A percentile compares a stretch with the other conserved stretches of the same genome.
Conservation (phyloP, 2,797 vertebrate species). For the Melanogrammus aeglefinus region DNA sequence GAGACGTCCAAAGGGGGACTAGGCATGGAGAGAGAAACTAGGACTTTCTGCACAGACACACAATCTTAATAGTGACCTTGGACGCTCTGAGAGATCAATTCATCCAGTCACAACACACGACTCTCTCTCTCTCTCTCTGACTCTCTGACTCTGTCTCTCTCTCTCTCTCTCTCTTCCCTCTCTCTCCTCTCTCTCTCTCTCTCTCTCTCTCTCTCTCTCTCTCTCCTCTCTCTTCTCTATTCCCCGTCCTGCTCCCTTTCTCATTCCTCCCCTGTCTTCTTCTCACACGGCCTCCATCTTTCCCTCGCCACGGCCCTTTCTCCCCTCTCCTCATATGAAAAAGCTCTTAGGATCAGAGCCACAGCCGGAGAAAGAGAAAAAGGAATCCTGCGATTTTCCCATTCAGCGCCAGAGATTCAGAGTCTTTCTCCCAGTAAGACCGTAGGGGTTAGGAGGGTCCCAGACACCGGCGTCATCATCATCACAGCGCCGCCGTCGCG, state of each 20-base stretch:
- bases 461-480: too few relatives aligned
- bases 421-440: neutral
- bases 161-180: too few relatives aligned
- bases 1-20: too few relatives aligned
- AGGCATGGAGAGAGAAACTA: too few relatives aligned
- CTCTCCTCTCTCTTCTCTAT: neutral
- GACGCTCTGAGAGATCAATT: constrained; percentile 56
- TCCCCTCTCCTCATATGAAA: neutral
- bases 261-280: too few relatives aligned
- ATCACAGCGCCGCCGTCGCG: constrained; percentile 13
- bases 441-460: too few relatives aligned
- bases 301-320: neutral
- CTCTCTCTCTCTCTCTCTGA: too few relatives aligned
- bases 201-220: constrained; percentile 15
- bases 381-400: constrained; percentile 5
- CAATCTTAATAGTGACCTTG: constrained; percentile 68
- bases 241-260: too few relatives aligned
- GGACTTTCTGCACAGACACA: constrained; percentile 61
- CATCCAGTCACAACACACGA: constrained; percentile 40
- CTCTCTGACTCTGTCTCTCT: too few relatives aligned
- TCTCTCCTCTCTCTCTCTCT: constrained; percentile 12
- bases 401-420: constrained; percentile 30
- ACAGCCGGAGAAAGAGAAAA: constrained; percentile 16
- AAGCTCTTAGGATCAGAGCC: neutral
- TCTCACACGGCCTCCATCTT: constrained; percentile 7